Evolutionary conservation across 2,113 vertebrate genomes (phyloP).

Genomic region (Irena cyanogastra): DNA sequence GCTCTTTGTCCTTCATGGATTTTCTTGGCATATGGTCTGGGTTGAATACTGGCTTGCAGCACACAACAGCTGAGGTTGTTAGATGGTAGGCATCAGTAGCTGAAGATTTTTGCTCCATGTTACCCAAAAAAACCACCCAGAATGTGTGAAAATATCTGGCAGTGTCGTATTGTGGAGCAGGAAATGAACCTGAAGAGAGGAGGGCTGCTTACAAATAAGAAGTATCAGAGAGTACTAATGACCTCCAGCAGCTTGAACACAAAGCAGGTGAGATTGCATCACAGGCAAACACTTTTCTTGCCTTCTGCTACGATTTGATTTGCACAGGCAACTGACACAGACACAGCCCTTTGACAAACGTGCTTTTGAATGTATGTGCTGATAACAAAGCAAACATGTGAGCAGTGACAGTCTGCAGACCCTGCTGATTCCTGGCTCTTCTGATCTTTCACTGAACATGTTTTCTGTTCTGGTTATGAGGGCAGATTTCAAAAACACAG

Average conservation of each 20-base stretch:
- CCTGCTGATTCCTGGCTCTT: not conserved
- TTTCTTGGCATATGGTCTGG: not conserved
- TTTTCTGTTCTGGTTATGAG: not conserved
- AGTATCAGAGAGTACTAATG: not conserved
- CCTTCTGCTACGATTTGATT: fast-evolving
- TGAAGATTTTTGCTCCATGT: not conserved
- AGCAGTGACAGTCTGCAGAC: not conserved
- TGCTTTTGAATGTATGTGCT: not conserved
- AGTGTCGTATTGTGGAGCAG: not conserved
- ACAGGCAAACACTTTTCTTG: not conserved
- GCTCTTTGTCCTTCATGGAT: not conserved
- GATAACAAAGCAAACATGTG: not conserved
- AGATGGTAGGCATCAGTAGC: not conserved
- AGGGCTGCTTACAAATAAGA: not conserved
- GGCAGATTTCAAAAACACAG: not conserved
- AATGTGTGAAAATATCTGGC: not conserved
- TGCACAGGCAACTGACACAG: not conserved
- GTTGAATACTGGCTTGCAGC: not conserved
- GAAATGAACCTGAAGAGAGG: not conserved
- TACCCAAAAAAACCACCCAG: not conserved
- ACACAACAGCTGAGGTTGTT: not conserved
- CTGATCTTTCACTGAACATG: not conserved
- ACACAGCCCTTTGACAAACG: not conserved
- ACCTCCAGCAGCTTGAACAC: not conserved
- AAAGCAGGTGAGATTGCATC: not conserved